phyloP scores from a whole-genome alignment of 2,888 invertebrate species.

The Cabera pusaria region DNA sequence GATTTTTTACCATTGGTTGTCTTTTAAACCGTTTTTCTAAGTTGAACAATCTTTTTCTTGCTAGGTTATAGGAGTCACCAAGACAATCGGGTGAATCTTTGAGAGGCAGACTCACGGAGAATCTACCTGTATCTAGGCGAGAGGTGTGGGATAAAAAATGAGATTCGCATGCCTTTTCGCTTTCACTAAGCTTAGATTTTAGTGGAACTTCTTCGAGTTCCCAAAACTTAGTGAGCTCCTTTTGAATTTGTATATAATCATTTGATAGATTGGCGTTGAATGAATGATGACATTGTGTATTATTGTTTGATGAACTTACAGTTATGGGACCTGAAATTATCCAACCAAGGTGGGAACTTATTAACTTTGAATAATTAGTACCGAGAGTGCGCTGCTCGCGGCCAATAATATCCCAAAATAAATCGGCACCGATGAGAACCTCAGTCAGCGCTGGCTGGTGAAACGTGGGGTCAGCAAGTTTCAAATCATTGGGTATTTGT shows the following conservation, averaged over 20 bases:
- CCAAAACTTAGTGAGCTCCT: no score
- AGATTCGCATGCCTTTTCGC: background rate
- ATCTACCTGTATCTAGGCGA: background rate
- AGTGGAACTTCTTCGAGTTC: background rate
- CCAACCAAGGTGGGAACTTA: slow-evolving; percentile 34
- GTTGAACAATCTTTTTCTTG: no score
- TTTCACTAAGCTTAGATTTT: background rate
- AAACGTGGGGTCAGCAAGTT: slow-evolving; percentile 8
- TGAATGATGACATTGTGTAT: slow-evolving; percentile 19
- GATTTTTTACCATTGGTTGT: no score
- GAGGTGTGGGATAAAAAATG: background rate
- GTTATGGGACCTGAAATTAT: slow-evolving; percentile 31
- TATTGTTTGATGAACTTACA: background rate
- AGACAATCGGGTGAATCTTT: no score
- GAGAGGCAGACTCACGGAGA: no score
- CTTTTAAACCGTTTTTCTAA: no score
- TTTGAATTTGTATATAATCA: no score
- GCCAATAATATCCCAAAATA: slow-evolving; percentile 30
- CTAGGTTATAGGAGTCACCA: no score
- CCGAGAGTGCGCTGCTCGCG: slow-evolving; percentile 29
- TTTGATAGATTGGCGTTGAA: no score
- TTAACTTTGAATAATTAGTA: slow-evolving; percentile 21
- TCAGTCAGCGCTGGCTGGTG: background rate
- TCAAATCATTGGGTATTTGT: slow-evolving; percentile 1
- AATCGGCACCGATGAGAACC: slow-evolving; percentile 5